Evolutionary conservation across 2,888 invertebrate species (phyloP).

Genomic region (Cantharis rustica): DNA sequence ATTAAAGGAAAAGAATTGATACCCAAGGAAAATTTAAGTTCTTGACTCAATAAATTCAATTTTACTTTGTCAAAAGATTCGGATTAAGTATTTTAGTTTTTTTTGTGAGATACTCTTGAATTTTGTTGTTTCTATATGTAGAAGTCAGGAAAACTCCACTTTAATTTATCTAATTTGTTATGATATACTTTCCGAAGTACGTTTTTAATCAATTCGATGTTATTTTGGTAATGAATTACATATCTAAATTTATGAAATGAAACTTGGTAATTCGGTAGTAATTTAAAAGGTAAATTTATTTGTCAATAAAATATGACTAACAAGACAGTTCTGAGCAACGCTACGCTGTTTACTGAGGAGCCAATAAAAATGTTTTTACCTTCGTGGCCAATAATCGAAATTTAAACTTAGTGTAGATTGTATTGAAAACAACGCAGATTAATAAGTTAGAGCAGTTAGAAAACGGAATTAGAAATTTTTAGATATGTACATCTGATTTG

Average conservation of each 20-base stretch:
- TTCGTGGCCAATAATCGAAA: too few relatives aligned
- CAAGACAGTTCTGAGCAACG: not conserved
- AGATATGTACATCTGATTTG: constrained; percentile 20
- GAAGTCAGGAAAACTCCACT: not conserved
- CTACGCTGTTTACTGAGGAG: not conserved
- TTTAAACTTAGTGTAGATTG: not conserved
- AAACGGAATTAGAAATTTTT: not conserved
- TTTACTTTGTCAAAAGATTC: not conserved
- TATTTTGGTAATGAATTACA: not conserved
- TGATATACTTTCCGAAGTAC: not conserved
- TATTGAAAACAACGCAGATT: not conserved
- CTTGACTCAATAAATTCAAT: not conserved
- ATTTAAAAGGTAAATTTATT: too few relatives aligned
- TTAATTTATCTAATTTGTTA: not conserved
- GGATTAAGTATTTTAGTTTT: not conserved
- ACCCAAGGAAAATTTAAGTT: not conserved
- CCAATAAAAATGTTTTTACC: not conserved
- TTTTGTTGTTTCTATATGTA: not conserved
- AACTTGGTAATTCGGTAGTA: too few relatives aligned
- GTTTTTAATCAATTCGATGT: not conserved
- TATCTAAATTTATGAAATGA: not conserved
- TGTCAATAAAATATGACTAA: not conserved
- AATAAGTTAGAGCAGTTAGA: not conserved
- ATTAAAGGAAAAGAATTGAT: not conserved
- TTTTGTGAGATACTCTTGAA: not conserved